Evolutionary conservation across 2,797 vertebrate genomes (phyloP).

Genomic region (Benthosema pterotum): DNA sequence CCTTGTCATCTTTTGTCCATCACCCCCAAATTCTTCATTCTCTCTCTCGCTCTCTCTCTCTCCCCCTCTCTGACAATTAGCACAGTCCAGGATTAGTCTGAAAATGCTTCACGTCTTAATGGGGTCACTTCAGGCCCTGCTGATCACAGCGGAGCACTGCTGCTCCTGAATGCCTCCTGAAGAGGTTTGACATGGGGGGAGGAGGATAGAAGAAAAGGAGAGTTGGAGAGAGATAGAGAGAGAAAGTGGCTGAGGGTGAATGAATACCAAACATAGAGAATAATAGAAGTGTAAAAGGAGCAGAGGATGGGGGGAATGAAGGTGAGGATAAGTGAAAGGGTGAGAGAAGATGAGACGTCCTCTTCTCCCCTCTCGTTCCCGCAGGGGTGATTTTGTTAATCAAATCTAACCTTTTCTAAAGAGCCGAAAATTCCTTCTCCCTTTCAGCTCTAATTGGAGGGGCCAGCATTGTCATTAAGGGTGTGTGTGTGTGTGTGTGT

Average conservation of each 20-base stretch:
- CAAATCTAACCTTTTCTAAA: conserved; percentile 60
- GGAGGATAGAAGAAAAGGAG: no score
- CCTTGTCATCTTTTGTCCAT: background rate
- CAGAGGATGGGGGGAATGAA: no score
- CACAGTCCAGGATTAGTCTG: conserved; percentile 28
- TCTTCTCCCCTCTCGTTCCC: conserved; percentile 2
- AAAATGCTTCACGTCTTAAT: conserved; percentile 36
- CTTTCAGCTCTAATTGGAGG: conserved; percentile 60
- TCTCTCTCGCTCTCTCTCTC: no score
- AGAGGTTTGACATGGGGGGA: conserved; percentile 51
- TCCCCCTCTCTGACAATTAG: conserved; percentile 27
- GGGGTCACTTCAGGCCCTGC: conserved; percentile 17
- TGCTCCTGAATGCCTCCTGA: conserved; percentile 39
- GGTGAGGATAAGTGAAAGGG: no score
- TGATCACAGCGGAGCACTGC: conserved; percentile 37
- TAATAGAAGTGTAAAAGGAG: no score
- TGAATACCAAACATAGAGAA: background rate
- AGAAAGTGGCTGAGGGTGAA: conserved; percentile 3
- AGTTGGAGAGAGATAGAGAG: background rate
- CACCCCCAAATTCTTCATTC: background rate
- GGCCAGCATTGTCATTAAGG: conserved; percentile 59
- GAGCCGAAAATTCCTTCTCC: conserved; percentile 53
- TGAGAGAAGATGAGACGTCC: no score
- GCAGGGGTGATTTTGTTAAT: conserved; percentile 46
- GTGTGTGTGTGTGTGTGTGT: no score